Percentiles rank a stretch among this genome's conserved stretches.
Conservation (phyloP, 2,113 vertebrate species). For the Leucoraja erinaceus region DNA sequence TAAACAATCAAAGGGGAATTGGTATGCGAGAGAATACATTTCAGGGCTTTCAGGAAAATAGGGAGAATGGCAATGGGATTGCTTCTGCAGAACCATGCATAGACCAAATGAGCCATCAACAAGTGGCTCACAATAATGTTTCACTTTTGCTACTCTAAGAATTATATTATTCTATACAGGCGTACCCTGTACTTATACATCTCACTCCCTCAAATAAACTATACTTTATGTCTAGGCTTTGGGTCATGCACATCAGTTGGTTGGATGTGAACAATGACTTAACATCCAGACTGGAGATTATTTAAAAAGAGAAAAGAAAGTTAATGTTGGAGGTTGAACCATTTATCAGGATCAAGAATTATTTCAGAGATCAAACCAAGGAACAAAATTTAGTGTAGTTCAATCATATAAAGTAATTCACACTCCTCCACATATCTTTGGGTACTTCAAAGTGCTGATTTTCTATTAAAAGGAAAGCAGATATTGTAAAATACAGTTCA, state of each 20-base stretch:
- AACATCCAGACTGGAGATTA: background rate
- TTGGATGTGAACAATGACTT: background rate
- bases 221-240: background rate
- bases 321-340: background rate
- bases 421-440: background rate
- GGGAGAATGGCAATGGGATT: too few relatives aligned
- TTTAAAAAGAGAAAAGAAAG: background rate
- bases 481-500: background rate
- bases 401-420: background rate
- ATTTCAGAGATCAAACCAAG: background rate
- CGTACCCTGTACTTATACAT: background rate
- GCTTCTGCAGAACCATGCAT: too few relatives aligned
- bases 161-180: background rate
- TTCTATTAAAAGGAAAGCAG: background rate
- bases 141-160: background rate
- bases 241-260: background rate
- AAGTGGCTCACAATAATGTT: background rate
- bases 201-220: background rate
- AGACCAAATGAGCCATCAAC: too few relatives aligned
- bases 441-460: background rate
- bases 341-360: background rate
- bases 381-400: background rate
- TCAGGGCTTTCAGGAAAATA: too few relatives aligned
- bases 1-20: too few relatives aligned
- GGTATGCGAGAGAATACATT: too few relatives aligned